Evolutionary conservation across 2,797 vertebrate genomes (phyloP), one percentile per base, ranked within the genome.

Genomic region (Gallirallus australis): DNA sequence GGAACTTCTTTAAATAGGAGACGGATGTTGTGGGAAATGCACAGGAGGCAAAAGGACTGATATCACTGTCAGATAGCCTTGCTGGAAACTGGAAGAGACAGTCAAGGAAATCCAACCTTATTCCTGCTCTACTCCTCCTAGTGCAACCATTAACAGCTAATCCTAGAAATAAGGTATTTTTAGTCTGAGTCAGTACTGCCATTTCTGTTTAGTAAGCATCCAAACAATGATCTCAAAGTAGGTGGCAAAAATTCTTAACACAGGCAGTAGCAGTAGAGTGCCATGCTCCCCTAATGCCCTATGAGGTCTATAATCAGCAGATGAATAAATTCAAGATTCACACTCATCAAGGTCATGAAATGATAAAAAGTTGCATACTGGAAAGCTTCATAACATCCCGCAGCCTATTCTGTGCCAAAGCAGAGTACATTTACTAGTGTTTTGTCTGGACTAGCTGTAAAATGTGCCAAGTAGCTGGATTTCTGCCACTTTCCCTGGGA

Each of bases 401-500:
- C 71, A 85, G 75, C 23, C 64, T 77, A 59, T 81, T 93, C 88
- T 78, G 73, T 93, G 96, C 95, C 94, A 97, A 96, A 77, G 81
- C 75, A 71, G 81, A 77, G 83, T 45, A 87, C 90, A 95, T 89
- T 95, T 95, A 95, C 93, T 92, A 93, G 83, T 94, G 95, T 96
- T 97, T 96, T 95, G 95, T 96, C 96, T 96, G 95, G 94, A 89
- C 81, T 90, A 93, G 86, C 40, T 82, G 90, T 69, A 92, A 83
- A 82, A 92, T 89, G 86, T 95, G 96, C 94, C 96, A 96, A 95
- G 92, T 86, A 84, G 54, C 76, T 96, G 96, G 96, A 96, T 93
- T 97, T 90, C 75, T 97, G 96, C 95, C 96, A 97, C 57, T 93
- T 96, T 94, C 83, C 93, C 94, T 89, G 64, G 53, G 95, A 95